These are phyloP conservation scores for Orthonevra nobilis DNA, from an alignment of 2,888 invertebrate species.

Conservation along the genomic window DNA sequence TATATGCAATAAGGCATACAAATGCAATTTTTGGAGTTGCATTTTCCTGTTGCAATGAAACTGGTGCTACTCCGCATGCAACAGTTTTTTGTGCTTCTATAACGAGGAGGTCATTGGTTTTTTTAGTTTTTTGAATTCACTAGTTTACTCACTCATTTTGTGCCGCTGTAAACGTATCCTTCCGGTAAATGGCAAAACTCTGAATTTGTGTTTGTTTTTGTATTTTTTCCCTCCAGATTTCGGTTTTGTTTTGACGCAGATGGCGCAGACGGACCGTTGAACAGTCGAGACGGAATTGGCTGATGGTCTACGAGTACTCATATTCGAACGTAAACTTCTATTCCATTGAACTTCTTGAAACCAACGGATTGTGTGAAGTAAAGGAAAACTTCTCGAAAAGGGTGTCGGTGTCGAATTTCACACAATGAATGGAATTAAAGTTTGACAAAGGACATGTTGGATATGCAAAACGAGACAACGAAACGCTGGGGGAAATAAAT, in stretches of 20 bases:
- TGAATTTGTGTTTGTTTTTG: conserved; percentile 17
- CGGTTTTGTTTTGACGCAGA: conserved; percentile 57
- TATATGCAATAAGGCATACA: too few species aligned
- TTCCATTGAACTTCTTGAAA: conserved; percentile 40
- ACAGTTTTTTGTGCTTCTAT: conserved; percentile 37
- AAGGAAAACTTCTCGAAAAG: conserved; percentile 54
- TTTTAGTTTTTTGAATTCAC: conserved; percentile 12
- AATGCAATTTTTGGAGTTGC: conserved; percentile 61
- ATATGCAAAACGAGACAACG: conserved; percentile 13
- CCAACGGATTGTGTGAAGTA: conserved; percentile 53
- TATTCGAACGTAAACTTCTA: conserved; percentile 6
- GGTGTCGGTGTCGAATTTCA: conserved; percentile 46
- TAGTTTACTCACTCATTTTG: conserved; percentile 36
- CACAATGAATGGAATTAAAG: conserved; percentile 36
- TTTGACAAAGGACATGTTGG: conserved; percentile 19
- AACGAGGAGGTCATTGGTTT: conserved; percentile 59
- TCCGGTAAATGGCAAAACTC: conserved; percentile 25
- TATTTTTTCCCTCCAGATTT: conserved; percentile 22
- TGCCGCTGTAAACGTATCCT: conserved; percentile 41
- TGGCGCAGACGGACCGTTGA: conserved; percentile 22
- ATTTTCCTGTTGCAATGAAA: conserved; percentile 60
- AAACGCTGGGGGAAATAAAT: conserved; percentile 21
- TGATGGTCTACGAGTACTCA: conserved; percentile 20
- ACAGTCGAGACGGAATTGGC: not conserved
- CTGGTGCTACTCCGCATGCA: conserved; percentile 59